Evolutionary conservation across 1,140 invertebrate species (phyloP).

Genomic region (Meloidogyne chitwoodi): DNA sequence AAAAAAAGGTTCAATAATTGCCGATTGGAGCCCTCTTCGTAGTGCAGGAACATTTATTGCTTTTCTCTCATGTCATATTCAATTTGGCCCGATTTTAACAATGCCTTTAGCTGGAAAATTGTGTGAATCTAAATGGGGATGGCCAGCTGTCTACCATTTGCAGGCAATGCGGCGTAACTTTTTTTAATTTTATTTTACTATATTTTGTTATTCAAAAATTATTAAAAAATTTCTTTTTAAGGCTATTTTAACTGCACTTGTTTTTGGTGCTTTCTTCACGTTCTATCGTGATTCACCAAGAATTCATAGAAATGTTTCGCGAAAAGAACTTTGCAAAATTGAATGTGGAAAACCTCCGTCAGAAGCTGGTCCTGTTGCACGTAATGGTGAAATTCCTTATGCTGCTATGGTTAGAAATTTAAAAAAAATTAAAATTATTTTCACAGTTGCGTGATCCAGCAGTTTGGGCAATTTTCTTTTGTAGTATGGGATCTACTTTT

Average conservation of each 20-base stretch:
- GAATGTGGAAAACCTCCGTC: slow-evolving; percentile 21
- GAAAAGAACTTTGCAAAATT: slow-evolving; percentile 31
- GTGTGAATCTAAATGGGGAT: slow-evolving; percentile 36
- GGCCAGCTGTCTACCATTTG: slow-evolving; percentile 48
- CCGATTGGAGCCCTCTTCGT: slow-evolving; percentile 45
- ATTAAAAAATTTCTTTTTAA: slow-evolving; percentile 11
- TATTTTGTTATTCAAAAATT: not conserved
- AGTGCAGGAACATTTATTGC: slow-evolving; percentile 48
- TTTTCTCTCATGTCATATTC: slow-evolving; percentile 45
- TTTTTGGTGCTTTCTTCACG: slow-evolving; percentile 33
- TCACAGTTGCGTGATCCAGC: slow-evolving; percentile 12
- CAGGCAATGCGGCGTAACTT: slow-evolving; percentile 23
- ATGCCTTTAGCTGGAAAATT: slow-evolving; percentile 45
- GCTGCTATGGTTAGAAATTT: slow-evolving; percentile 18
- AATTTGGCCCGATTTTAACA: slow-evolving; percentile 43
- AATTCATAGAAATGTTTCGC: slow-evolving; percentile 33
- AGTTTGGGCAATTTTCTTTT: slow-evolving; percentile 29
- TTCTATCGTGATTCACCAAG: slow-evolving; percentile 41
- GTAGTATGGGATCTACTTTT: slow-evolving; percentile 24
- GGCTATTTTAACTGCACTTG: slow-evolving; percentile 29
- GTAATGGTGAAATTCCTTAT: slow-evolving; percentile 24
- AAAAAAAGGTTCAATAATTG: slow-evolving; percentile 37
- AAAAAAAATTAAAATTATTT: not conserved
- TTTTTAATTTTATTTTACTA: not conserved
- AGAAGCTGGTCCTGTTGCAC: not conserved